These are phyloP conservation scores for Tricholauxania praeusta DNA, from an alignment of 2,888 invertebrate species.

Conservation along the genomic window DNA sequence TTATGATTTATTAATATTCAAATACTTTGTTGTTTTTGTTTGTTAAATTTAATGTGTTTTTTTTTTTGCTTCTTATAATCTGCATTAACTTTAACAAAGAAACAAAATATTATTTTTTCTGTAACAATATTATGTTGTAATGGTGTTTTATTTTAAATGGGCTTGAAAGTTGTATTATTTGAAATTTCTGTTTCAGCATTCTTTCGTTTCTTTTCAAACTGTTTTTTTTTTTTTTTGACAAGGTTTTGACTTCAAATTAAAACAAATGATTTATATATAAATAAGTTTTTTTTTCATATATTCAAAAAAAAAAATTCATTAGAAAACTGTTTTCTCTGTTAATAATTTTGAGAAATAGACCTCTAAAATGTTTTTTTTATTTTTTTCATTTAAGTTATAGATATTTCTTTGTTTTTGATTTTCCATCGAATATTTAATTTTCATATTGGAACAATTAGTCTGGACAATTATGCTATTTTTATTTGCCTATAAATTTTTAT, in stretches of 20 bases:
- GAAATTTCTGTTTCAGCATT: no score
- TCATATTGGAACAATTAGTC: slow-evolving; percentile 46
- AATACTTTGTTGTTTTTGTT: slow-evolving; percentile 40
- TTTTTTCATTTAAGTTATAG: slow-evolving; percentile 10
- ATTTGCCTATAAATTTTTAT: slow-evolving; percentile 31
- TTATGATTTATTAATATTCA: slow-evolving; percentile 42
- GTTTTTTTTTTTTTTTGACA: slow-evolving; percentile 19
- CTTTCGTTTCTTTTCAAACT: slow-evolving; percentile 27
- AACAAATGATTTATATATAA: slow-evolving; percentile 16
- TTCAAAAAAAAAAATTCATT: slow-evolving; percentile 1
- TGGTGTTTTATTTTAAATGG: slow-evolving; percentile 24
- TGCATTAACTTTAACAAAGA: slow-evolving; percentile 11
- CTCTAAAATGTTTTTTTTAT: slow-evolving; percentile 42
- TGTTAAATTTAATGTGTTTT: slow-evolving; percentile 35
- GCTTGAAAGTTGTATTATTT: background rate
- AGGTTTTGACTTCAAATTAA: slow-evolving; percentile 12
- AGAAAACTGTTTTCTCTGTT: slow-evolving; percentile 16
- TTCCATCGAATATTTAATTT: slow-evolving; percentile 43
- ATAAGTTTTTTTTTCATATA: slow-evolving; percentile 2
- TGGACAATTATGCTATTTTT: slow-evolving; percentile 46
- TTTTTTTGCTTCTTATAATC: slow-evolving; percentile 21
- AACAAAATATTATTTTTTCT: slow-evolving; percentile 31
- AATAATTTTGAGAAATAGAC: slow-evolving; percentile 37
- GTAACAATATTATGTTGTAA: slow-evolving; percentile 37
- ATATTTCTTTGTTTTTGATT: slow-evolving; percentile 38